These are phyloP conservation scores for Stenotaenia linearis DNA, from an alignment of 2,888 invertebrate genomes.

Conservation along the genomic window DNA sequence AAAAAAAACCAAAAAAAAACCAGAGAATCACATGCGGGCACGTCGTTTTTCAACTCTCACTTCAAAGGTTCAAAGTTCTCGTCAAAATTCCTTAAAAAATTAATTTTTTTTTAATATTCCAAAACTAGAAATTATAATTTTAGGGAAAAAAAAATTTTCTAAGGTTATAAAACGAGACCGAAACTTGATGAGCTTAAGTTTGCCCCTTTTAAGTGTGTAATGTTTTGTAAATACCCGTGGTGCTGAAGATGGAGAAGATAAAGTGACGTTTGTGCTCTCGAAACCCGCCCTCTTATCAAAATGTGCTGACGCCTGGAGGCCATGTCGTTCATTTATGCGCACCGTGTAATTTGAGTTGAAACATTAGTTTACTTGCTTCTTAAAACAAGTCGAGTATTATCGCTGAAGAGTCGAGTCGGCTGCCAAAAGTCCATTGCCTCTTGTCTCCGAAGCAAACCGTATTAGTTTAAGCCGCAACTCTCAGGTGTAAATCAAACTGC, in stretches of 20 bases:
- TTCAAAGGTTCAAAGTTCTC: background rate
- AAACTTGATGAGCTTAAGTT: background rate
- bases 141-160: background rate
- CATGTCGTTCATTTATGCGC: conserved; percentile 19
- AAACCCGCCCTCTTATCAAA: conserved; percentile 19
- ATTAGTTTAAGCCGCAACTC: background rate
- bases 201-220: conserved; percentile 2
- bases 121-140: background rate
- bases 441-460: background rate
- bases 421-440: background rate
- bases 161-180: background rate
- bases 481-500: background rate
- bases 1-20: background rate
- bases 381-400: conserved; percentile 15
- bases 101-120: background rate
- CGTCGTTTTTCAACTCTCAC: background rate
- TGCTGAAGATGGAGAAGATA: conserved; percentile 12
- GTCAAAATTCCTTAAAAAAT: background rate
- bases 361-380: conserved; percentile 15
- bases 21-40: background rate
- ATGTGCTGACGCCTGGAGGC: conserved; percentile 19
- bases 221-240: conserved; percentile 19
- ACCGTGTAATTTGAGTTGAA: conserved; percentile 19
- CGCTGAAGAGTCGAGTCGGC: background rate
- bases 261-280: conserved; percentile 13